These are phyloP conservation scores for Rhyacophila evoluta DNA, from an alignment of 2,888 invertebrate genomes.

Conservation along the genomic window DNA sequence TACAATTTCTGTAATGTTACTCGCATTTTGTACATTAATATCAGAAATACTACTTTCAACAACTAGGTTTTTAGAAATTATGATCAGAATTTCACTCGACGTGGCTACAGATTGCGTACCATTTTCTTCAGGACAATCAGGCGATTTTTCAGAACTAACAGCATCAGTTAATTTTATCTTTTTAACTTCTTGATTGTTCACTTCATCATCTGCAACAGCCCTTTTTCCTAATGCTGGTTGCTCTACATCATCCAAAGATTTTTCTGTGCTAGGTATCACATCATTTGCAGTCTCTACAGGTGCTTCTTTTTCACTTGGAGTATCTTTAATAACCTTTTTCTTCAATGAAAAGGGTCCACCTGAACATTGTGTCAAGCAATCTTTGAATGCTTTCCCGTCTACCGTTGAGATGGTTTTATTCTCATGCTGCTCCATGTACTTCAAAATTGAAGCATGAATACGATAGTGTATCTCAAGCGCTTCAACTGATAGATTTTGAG, in stretches of 20 bases:
- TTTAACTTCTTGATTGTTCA: slow-evolving; percentile 62
- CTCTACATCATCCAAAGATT: slow-evolving; percentile 45
- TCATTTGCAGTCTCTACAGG: slow-evolving; percentile 43
- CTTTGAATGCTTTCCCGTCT: slow-evolving; percentile 72
- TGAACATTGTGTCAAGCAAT: slow-evolving; percentile 69
- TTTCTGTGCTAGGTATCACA: slow-evolving; percentile 39
- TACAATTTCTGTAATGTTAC: slow-evolving; percentile 8
- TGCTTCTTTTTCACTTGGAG: slow-evolving; percentile 38
- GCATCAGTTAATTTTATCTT: slow-evolving; percentile 26
- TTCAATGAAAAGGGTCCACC: slow-evolving; percentile 62
- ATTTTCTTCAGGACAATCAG: neutral
- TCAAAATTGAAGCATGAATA: slow-evolving; percentile 90
- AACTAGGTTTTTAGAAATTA: neutral
- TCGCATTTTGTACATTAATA: slow-evolving; percentile 60
- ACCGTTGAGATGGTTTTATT: slow-evolving; percentile 74
- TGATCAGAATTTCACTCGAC: neutral
- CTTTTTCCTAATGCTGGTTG: slow-evolving; percentile 59
- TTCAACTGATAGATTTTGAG: slow-evolving; percentile 87
- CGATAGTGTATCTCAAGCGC: slow-evolving; percentile 88
- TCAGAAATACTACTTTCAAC: slow-evolving; percentile 26
- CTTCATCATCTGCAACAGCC: slow-evolving; percentile 56
- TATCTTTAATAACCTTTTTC: slow-evolving; percentile 61
- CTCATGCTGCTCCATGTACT: slow-evolving; percentile 84
- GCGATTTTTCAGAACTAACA: neutral
- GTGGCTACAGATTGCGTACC: neutral